Percentiles rank a stretch among this genome's conserved stretches.
Conservation (phyloP, 1,140 invertebrate genomes). For the Chymomyza costata region DNA sequence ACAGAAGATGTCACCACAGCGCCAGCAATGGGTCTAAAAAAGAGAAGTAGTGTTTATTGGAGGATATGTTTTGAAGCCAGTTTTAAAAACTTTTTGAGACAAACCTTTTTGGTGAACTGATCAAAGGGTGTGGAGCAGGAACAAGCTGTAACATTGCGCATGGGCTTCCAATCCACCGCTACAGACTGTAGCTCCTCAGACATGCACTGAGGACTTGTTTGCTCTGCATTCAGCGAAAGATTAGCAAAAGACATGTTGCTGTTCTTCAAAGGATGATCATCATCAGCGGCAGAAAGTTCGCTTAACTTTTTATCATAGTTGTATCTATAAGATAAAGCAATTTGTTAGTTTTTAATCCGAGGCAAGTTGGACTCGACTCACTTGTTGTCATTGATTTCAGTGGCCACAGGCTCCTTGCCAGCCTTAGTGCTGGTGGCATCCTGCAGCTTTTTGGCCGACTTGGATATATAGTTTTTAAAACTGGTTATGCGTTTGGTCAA, state of each 20-base stretch:
- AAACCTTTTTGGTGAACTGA: constrained; percentile 93
- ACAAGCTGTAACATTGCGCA: constrained; percentile 91
- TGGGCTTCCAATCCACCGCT: constrained; percentile 93
- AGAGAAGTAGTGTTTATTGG: constrained; percentile 24
- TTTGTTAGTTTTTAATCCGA: no score
- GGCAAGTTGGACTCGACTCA: constrained; percentile 9
- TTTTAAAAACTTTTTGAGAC: neutral
- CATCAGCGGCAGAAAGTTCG: constrained; percentile 79
- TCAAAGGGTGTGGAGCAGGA: constrained; percentile 94
- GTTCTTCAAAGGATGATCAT: constrained; percentile 80
- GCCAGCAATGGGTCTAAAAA: constrained; percentile 94
- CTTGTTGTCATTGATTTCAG: constrained; percentile 75
- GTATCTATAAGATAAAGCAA: constrained; percentile 59
- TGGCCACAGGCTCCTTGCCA: constrained; percentile 52
- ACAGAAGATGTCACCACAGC: constrained; percentile 96
- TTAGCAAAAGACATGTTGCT: constrained; percentile 76
- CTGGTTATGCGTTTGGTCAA: constrained; percentile 82
- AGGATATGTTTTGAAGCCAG: neutral
- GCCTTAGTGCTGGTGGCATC: constrained; percentile 67
- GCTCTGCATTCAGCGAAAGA: constrained; percentile 68
- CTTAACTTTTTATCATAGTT: constrained; percentile 78
- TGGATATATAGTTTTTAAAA: constrained; percentile 80
- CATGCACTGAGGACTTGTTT: constrained; percentile 75
- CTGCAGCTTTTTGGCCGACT: constrained; percentile 72
- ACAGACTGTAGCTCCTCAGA: constrained; percentile 88